phyloP scores from a whole-genome alignment of 2,113 vertebrate genomes.

The Corythoichthys intestinalis region DNA sequence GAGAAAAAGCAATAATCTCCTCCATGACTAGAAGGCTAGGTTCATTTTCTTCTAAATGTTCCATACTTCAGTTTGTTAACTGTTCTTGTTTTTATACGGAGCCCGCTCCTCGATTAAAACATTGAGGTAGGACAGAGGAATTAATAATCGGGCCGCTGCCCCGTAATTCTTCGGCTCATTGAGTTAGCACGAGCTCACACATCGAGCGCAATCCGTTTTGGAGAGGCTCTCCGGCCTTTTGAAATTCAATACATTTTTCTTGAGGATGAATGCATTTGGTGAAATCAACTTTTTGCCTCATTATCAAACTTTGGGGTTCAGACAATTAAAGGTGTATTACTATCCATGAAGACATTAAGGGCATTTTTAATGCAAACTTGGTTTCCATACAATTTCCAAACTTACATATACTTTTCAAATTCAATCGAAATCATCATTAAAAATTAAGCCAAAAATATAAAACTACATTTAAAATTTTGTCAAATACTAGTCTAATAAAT shows the following conservation, averaged over 20 bases:
- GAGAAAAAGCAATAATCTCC: slow-evolving; percentile 18
- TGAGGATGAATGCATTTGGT: not conserved
- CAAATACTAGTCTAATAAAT: too few species aligned
- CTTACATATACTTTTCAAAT: too few species aligned
- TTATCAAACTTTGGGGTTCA: not conserved
- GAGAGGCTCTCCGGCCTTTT: not conserved
- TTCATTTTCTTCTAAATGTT: not conserved
- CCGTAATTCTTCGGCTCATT: not conserved
- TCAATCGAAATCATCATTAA: too few species aligned
- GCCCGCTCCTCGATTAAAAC: not conserved
- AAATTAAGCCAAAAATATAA: too few species aligned
- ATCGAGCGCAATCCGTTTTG: not conserved
- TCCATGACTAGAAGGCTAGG: slow-evolving; percentile 1
- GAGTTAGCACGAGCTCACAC: not conserved
- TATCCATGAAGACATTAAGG: not conserved
- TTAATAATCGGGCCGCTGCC: not conserved
- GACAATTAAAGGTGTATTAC: not conserved
- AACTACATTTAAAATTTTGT: too few species aligned
- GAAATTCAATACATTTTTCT: not conserved
- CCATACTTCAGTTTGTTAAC: not conserved
- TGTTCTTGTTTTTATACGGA: not conserved
- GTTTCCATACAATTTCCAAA: too few species aligned
- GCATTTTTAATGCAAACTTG: not conserved
- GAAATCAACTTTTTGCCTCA: not conserved
- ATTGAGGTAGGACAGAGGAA: not conserved